phyloP scores from a whole-genome alignment of 2,888 invertebrate species.

The Agrilus cyanescens region DNA sequence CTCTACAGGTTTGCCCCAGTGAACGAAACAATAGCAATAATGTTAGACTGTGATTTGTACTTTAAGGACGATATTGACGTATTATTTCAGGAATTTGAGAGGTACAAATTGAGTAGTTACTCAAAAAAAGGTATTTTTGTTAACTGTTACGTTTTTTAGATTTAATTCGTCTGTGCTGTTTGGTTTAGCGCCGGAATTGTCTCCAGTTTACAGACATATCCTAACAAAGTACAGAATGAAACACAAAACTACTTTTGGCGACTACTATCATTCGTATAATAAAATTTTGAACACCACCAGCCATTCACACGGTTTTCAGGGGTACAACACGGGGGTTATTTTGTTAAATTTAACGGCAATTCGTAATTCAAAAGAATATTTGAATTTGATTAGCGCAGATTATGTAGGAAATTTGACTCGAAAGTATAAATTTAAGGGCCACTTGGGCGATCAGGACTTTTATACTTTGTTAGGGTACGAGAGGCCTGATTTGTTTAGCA shows the following conservation, averaged over 20 bases:
- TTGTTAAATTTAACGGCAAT: constrained; percentile 56
- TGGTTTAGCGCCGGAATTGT: constrained; percentile 60
- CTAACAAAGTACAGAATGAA: constrained; percentile 53
- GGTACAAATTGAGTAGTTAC: constrained; percentile 24
- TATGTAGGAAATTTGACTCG: constrained; percentile 43
- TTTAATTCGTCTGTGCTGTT: constrained; percentile 53
- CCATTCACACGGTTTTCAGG: constrained; percentile 49
- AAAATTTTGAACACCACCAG: constrained; percentile 13
- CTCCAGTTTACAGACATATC: constrained; percentile 68
- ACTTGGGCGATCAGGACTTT: constrained; percentile 75
- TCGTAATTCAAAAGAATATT: constrained; percentile 48
- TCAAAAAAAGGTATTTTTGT: not conserved
- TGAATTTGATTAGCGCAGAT: constrained; percentile 41
- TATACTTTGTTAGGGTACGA: constrained; percentile 61
- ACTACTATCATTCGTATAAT: constrained; percentile 32
- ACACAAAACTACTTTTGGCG: constrained; percentile 48
- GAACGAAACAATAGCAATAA: constrained; percentile 48
- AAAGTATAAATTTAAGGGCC: constrained; percentile 57
- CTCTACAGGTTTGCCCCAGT: constrained; percentile 55
- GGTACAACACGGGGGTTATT: constrained; percentile 71
- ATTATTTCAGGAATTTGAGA: constrained; percentile 54
- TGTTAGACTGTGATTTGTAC: constrained; percentile 69
- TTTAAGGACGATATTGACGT: constrained; percentile 55
- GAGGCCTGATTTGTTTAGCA: constrained; percentile 56
- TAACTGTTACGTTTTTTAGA: constrained; percentile 24